Evolutionary conservation across 2,888 invertebrate species (phyloP).

Genomic region (Drosophila picticornis): DNA sequence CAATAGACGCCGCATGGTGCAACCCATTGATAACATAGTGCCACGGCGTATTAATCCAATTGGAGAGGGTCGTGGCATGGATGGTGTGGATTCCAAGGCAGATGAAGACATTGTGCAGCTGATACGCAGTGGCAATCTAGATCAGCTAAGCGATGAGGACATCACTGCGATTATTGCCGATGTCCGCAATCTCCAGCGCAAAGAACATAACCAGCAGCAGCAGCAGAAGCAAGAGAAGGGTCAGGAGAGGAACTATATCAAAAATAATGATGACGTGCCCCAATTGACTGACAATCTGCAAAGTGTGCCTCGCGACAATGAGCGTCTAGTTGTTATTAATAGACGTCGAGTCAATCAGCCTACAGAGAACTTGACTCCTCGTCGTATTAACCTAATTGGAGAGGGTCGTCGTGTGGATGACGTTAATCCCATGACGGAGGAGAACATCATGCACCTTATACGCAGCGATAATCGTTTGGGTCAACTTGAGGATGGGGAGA

Average conservation of each 20-base stretch:
- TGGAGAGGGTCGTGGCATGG: constrained; percentile 46
- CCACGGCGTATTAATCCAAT: constrained; percentile 34
- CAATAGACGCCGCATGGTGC: constrained; percentile 57
- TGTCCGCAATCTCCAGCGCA: constrained; percentile 26
- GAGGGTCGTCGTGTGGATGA: constrained; percentile 51
- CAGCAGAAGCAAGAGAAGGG: neutral
- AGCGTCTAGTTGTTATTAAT: constrained; percentile 61
- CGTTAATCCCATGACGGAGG: constrained; percentile 4
- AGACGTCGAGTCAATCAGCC: constrained; percentile 50
- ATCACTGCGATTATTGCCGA: constrained; percentile 32
- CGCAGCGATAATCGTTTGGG: constrained; percentile 6
- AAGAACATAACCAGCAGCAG: constrained; percentile 5
- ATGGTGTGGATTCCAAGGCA: neutral
- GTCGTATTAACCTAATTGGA: constrained; percentile 35
- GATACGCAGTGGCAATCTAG: constrained; percentile 1
- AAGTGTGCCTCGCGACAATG: constrained; percentile 53
- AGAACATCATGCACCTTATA: constrained; percentile 7
- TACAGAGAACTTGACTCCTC: constrained; percentile 18
- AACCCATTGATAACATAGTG: constrained; percentile 21
- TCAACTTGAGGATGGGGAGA: constrained; percentile 38
- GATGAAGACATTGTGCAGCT: constrained; percentile 17
- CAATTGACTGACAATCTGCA: constrained; percentile 34
- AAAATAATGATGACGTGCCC: neutral
- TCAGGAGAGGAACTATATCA: neutral
- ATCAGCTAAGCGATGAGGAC: constrained; percentile 39